These are phyloP conservation scores for Autographa pulchrina DNA, from an alignment of 2,888 invertebrate species.

Conservation along the genomic window DNA sequence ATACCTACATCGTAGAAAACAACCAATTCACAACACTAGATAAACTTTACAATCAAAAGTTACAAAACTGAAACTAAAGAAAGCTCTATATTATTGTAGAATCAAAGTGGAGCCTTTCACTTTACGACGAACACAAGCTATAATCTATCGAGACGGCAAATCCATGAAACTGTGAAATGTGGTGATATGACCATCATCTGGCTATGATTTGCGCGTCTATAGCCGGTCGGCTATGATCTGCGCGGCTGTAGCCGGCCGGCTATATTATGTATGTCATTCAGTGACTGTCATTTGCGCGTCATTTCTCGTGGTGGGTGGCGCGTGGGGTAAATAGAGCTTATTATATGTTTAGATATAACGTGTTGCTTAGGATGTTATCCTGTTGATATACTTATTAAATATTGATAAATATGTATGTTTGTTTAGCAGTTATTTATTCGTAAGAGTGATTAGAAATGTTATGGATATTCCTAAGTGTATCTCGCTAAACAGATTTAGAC, in stretches of 20 bases:
- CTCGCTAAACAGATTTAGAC: too few species aligned
- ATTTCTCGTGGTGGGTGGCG: constrained; percentile 67
- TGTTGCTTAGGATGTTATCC: background rate
- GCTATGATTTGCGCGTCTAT: constrained; percentile 42
- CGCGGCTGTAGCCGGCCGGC: constrained; percentile 16
- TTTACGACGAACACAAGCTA: constrained; percentile 56
- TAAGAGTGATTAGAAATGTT: background rate
- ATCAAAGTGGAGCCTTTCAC: constrained; percentile 60
- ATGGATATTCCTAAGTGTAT: background rate
- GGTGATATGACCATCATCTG: constrained; percentile 69
- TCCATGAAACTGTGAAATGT: constrained; percentile 66
- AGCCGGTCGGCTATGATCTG: background rate
- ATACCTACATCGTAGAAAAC: background rate
- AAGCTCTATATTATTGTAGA: constrained; percentile 3
- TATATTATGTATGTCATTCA: constrained; percentile 48
- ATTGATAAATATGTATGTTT: background rate
- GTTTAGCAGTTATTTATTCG: too few species aligned
- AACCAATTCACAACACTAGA: background rate
- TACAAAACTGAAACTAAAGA: constrained; percentile 15
- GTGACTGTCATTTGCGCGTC: constrained; percentile 52
- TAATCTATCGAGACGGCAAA: constrained; percentile 54
- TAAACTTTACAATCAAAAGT: background rate
- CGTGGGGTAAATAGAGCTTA: constrained; percentile 8
- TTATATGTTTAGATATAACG: background rate
- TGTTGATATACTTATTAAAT: background rate